Evolutionary conservation across 2,888 invertebrate genomes (phyloP), one percentile per base, ranked within the genome.

Genomic region (Agrilus biguttatus): DNA sequence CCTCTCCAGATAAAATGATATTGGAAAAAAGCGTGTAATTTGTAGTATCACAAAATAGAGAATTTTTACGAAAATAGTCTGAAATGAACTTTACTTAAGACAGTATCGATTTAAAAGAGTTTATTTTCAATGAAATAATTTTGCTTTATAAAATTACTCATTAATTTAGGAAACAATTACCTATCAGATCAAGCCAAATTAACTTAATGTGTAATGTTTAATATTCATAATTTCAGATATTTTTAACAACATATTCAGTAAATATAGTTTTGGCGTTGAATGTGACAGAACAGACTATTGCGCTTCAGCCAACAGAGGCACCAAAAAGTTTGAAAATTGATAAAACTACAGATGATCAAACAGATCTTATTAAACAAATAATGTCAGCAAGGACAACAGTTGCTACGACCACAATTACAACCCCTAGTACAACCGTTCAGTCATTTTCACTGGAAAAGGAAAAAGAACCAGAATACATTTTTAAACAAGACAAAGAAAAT

Each of bases 281-380:
- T 39, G 32, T 12, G 12, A 41, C 45, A 21, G 42, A 44, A 40
- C 36, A 41, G 44, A 43, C 45, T 17, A 36, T 36, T 34, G 46
- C 47, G 4, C 36, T 36, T 19, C 42, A 43, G 38, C 34, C 39
- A 36, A 28, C 39, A 3, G 39, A 39, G 39, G 13, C 38, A 23
- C 33, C 39, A 38, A 39, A 40, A 10, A 36, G 19, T 28, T 28
- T 14, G 40, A 36, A 21, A n/a, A 52, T 59, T 19, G 51, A 56
- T n/a, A 60, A 59, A 40, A 44, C 63, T 35, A 55, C 60, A n/a
- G 49, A 54, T 34, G 54, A 58, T 44, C 62, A 62, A 54, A 60
- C 64, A 8, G 62, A 63, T 34, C 53, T 55, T 5, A 59, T 64
- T 33, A 59, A 58, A 49, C 54, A 60, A 53, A 62, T 64, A 43